Evolutionary conservation across 92 coral and sea anemone genomes (phyloP), one percentile per base, ranked within the genome.

Genomic region (Phenganax stokvisi): DNA sequence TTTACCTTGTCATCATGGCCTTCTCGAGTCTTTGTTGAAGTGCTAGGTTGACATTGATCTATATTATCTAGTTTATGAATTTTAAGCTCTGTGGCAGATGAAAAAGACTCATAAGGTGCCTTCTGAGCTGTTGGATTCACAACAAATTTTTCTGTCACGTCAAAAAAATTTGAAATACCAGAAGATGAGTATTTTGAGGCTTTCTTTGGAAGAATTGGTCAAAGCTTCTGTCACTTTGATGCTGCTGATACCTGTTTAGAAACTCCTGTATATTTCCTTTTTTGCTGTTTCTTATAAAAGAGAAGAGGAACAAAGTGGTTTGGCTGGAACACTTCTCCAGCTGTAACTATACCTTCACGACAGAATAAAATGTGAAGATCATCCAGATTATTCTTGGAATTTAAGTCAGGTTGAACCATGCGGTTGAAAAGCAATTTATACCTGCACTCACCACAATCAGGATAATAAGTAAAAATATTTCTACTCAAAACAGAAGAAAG

Each of bases 401-500:
- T 13, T 25, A 59, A 13, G 27, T 7, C 3, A 37, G 75, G 73
- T 67, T 29, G 13, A 20, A 71, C 75, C 51, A 29, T 20, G 16
- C 51, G 54, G 44, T 71, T 30, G 29, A 71, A 71, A 25, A 71
- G 51, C 44, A 67, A 28, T 28, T 30, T 71, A 71, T 10, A 71
- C 20, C 55, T 71, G 51, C 16, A 17, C 9, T 71, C 54, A 1
- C 75, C 75, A 71, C 75, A 20, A 71, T 71, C 75, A 20, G 75
- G 75, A 71, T 71, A 71, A 9, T 20, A 20, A 17, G 51, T 12
- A 71, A 1, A 15, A 15, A 71, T 71, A 71, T 29, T 29, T 47
- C 75, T 29, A 30, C 51, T 71, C 31, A 71, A 12, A 47, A 71
- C 75, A 71, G 75, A 71, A 29, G 75, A 71, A 29, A 71, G 55